Conservation (phyloP, 2,113 vertebrate species). For the Albula goreensis region DNA sequence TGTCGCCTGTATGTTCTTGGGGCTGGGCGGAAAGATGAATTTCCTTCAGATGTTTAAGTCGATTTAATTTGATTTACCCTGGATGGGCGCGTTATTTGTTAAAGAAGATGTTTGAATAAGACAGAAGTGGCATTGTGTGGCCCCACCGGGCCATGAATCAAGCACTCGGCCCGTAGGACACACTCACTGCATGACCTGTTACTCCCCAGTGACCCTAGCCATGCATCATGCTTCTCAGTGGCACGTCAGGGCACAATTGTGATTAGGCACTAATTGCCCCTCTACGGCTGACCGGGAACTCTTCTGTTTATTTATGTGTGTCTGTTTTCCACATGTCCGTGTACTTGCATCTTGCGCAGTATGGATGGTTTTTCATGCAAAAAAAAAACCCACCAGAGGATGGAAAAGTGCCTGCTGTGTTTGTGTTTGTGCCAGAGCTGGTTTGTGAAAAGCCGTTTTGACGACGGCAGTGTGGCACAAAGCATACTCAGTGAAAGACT, state of each 20-base stretch:
- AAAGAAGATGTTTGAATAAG: constrained; percentile 29
- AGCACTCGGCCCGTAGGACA: constrained; percentile 29
- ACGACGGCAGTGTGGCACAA: background rate
- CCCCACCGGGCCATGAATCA: constrained; percentile 50
- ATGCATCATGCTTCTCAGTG: background rate
- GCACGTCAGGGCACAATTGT: background rate
- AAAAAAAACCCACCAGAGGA: background rate
- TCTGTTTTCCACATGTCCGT: background rate
- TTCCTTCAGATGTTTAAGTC: constrained; percentile 51
- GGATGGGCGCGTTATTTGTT: constrained; percentile 45
- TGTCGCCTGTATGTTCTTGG: background rate
- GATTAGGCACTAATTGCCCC: background rate
- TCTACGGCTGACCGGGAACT: background rate
- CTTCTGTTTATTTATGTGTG: constrained; percentile 10
- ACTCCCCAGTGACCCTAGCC: constrained; percentile 5
- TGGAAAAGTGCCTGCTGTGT: background rate
- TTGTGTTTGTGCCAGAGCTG: background rate
- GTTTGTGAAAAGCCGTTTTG: background rate
- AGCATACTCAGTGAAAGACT: background rate
- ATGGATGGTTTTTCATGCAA: background rate
- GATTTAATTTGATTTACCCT: constrained; percentile 52
- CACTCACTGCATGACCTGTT: constrained; percentile 16
- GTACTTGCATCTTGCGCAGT: background rate
- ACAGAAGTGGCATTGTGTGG: constrained; percentile 48
- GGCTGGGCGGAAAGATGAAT: constrained; percentile 36